Base-by-base conservation (phyloP, 2,888 invertebrate species). In the Leucozona laternaria region DNA sequence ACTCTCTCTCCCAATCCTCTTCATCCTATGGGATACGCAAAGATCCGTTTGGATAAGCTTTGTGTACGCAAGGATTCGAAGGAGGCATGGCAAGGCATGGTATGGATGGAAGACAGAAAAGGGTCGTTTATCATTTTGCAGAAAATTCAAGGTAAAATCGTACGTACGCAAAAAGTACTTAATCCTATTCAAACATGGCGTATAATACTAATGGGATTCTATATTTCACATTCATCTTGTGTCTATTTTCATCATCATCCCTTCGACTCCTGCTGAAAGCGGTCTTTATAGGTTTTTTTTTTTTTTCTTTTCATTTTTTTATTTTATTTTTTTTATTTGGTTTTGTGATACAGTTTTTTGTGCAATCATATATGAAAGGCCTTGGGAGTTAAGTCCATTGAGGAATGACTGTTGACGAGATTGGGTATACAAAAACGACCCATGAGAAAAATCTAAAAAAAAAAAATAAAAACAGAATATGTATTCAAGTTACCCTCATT, bases 141-240 rank as follows among this genome's bases (percentile, higher is more conserved):
- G 34, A 77, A 40, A 40, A 81, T 81, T 81, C 81, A 85, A 77
- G 81, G 81, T 78, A 81, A 68, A 78, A 85, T 81, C 77, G 77
- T 81, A 81, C 73, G 70, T 81, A 81, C 72, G 85, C 77, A 70
- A 72, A 70, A 81, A 85, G 85, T 85, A 81, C 81, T 81, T 85
- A 81, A 85, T 85, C 85, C 81, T 73, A 81, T 85, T 85, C 81
- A 85, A 85, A 85, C 77, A 81, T 81, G 81, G 77, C 85, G 62
- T 78, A 81, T 78, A 81, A 85, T 81, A 81, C 85, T 85, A 85
- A 85, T 85, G 77, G 85, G 85, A 81, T 81, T 85, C 81, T 72
- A 81, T 72, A 81, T 85, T 85, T 31, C 81, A 50, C 81, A 80
- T 80, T 78, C 73, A 81, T 85, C 68, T 78, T 85, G 77, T 81